A percentile compares a stretch with the other conserved stretches of the same genome.
Evolutionary conservation across 92 coral and sea anemone species (phyloP).

Genomic region (Actinostola sp.): DNA sequence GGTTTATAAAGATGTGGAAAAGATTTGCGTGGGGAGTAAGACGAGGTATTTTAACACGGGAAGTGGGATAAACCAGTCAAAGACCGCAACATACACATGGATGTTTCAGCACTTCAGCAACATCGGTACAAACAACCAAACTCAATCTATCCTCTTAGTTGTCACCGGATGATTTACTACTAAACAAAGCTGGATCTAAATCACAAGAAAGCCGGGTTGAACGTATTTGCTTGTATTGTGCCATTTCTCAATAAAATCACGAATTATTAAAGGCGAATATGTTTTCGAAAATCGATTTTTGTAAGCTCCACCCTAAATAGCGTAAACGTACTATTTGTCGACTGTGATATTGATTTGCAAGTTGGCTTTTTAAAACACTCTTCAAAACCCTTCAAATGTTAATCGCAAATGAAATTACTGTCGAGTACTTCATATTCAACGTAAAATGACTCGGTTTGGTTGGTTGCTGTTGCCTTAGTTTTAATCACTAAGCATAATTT

Average conservation of each 20-base stretch:
- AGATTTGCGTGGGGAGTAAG: conserved; percentile 9
- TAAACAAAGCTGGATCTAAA: not conserved
- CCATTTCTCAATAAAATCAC: not conserved
- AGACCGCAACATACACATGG: conserved; percentile 8
- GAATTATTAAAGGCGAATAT: conserved; percentile 10
- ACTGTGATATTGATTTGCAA: conserved; percentile 24
- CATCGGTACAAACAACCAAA: not conserved
- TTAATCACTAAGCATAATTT: too few species aligned
- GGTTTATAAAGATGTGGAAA: conserved; percentile 1
- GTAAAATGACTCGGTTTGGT: not conserved
- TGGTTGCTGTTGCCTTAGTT: not conserved
- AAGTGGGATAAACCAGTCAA: not conserved
- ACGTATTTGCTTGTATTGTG: not conserved
- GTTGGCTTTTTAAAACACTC: conserved; percentile 22
- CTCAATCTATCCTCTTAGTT: not conserved
- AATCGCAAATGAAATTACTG: conserved; percentile 14
- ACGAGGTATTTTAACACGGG: conserved; percentile 22
- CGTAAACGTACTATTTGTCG: conserved; percentile 17
- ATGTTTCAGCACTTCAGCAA: conserved; percentile 6
- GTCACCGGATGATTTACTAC: conserved; percentile 4
- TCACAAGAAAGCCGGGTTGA: not conserved
- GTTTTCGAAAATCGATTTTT: conserved; percentile 16
- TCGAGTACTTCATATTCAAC: not conserved
- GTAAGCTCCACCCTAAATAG: conserved; percentile 20
- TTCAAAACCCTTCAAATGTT: conserved; percentile 23